Evolutionary conservation across 2,113 vertebrate genomes (phyloP).

Genomic region (Rousettus leschenaultii): DNA sequence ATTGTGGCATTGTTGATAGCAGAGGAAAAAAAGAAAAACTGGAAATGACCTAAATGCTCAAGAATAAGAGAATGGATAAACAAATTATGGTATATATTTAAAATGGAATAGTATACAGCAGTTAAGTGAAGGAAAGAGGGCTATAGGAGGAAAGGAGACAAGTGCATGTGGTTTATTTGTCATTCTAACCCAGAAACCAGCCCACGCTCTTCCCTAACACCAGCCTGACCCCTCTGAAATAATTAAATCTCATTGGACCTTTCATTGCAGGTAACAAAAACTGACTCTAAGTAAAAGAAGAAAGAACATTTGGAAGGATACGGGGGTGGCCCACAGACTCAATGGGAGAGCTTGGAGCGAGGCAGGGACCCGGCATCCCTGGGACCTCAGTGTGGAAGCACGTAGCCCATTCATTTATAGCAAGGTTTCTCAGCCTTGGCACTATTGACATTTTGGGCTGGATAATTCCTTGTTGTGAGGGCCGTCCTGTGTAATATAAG

Average conservation of each 20-base stretch:
- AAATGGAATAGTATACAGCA: neutral
- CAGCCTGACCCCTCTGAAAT: neutral
- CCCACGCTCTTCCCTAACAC: neutral
- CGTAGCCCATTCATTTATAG: fast-evolving
- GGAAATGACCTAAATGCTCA: neutral
- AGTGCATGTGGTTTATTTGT: neutral
- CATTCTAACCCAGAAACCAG: neutral
- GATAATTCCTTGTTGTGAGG: neutral
- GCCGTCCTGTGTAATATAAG: neutral
- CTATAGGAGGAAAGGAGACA: neutral
- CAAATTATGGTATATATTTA: neutral
- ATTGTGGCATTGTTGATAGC: neutral
- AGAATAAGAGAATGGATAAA: neutral
- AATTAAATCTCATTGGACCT: neutral
- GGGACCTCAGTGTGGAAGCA: neutral
- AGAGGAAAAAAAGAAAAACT: too few relatives aligned
- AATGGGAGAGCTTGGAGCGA: neutral
- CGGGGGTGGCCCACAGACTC: neutral
- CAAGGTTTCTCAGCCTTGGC: neutral
- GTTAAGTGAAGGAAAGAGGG: neutral
- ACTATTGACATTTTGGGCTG: too few relatives aligned
- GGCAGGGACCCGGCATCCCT: neutral
- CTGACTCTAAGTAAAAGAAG: neutral
- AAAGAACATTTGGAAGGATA: neutral
- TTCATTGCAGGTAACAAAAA: neutral